A percentile compares a stretch with the other conserved stretches of the same genome.
phyloP scores from a whole-genome alignment of 1,140 invertebrate species.

The Bemisia tabaci region DNA sequence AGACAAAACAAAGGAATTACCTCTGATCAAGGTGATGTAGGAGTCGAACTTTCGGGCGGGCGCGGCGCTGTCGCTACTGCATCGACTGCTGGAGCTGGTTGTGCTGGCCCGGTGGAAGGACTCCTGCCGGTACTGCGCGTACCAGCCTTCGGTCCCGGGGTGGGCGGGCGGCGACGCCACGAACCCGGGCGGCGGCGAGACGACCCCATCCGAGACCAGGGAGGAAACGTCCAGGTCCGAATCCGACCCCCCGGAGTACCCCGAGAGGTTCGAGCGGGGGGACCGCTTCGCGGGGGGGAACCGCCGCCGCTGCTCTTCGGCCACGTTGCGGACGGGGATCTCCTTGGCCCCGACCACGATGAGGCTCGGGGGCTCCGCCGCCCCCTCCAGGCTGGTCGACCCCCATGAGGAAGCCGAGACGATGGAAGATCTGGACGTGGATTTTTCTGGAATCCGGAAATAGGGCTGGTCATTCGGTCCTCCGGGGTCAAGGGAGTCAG shows the following conservation, averaged over 20 bases:
- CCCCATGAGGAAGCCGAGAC: not conserved
- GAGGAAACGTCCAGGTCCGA: not conserved
- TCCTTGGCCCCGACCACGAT: not conserved
- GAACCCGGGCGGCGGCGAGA: not conserved
- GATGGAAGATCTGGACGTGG: not conserved
- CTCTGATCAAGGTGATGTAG: not conserved
- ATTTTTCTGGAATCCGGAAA: constrained; percentile 1
- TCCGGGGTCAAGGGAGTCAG: no score
- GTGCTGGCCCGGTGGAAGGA: not conserved
- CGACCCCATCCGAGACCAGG: not conserved
- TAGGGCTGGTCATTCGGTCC: not conserved
- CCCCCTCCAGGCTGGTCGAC: constrained; percentile 1
- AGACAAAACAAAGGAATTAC: no score
- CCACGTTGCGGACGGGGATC: not conserved
- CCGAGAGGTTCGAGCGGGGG: not conserved
- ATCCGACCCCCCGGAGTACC: constrained; percentile 1
- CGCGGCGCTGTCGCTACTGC: not conserved
- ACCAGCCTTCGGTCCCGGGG: not conserved
- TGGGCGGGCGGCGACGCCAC: not conserved
- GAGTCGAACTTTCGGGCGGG: not conserved
- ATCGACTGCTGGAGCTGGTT: not conserved
- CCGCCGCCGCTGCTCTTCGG: not conserved
- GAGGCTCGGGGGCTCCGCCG: not conserved
- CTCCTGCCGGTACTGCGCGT: not conserved
- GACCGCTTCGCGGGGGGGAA: not conserved